Evolutionary conservation across 2,797 vertebrate species (phyloP).

Genomic region (Melanotaenia trifasciata): DNA sequence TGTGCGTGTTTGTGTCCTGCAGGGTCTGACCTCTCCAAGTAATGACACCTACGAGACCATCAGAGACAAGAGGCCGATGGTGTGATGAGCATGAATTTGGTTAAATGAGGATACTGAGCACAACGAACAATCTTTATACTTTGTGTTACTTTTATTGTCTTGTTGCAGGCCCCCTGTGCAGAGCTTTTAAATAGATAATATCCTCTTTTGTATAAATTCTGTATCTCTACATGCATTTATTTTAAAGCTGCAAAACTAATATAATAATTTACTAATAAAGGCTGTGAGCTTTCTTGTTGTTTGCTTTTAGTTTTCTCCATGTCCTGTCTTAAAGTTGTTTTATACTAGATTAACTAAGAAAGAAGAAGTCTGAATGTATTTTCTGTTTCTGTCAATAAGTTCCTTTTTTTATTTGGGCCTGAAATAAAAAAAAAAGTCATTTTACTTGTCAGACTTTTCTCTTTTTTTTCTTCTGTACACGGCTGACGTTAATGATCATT

Average conservation of each 20-base stretch:
- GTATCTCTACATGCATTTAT: constrained; percentile 3
- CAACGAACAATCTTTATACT: constrained; percentile 22
- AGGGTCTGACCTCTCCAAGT: constrained; percentile 67
- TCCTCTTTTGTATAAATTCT: constrained; percentile 24
- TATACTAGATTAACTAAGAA: background rate
- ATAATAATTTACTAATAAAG: constrained; percentile 21
- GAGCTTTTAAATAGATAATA: background rate
- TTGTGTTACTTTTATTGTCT: constrained; percentile 10
- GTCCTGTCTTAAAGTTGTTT: background rate
- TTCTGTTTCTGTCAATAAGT: background rate
- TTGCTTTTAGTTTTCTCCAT: background rate
- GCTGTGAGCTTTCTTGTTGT: background rate
- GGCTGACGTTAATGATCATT: too few relatives aligned
- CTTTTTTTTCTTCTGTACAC: background rate
- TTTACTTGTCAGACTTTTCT: too few relatives aligned
- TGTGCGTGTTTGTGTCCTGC: constrained; percentile 20
- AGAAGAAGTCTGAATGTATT: constrained; percentile 36
- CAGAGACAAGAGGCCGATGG: constrained; percentile 52
- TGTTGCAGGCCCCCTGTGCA: background rate
- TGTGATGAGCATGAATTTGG: background rate
- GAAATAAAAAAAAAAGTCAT: background rate
- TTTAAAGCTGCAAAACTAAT: constrained; percentile 29
- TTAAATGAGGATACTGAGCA: background rate
- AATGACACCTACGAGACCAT: constrained; percentile 79
- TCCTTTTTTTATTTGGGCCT: background rate